Conservation (phyloP, 2,888 invertebrate species). For the Trichopoda pennipes region DNA sequence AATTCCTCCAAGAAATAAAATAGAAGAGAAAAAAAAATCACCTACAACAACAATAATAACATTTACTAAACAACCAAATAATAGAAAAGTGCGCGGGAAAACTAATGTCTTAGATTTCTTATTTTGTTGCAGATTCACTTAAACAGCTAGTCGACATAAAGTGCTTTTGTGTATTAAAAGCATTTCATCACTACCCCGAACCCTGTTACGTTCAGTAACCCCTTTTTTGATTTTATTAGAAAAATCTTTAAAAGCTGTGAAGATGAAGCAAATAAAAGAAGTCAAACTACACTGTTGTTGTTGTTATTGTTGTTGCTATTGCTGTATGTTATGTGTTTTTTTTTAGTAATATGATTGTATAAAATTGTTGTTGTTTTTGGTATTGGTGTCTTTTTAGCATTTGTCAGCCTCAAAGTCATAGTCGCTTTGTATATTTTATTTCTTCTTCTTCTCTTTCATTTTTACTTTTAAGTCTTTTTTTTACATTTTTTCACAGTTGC, state of each 20-base stretch:
- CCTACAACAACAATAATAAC: constrained; percentile 20
- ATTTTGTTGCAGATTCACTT: background rate
- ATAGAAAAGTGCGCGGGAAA: constrained; percentile 75
- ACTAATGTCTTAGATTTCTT: constrained; percentile 68
- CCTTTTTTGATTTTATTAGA: background rate
- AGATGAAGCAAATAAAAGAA: constrained; percentile 57
- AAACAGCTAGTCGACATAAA: background rate
- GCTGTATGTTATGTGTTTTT: constrained; percentile 11
- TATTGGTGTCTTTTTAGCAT: constrained; percentile 31
- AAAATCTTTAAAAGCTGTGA: constrained; percentile 26
- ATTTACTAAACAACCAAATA: constrained; percentile 51
- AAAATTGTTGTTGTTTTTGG: constrained; percentile 16
- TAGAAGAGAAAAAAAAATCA: constrained; percentile 53
- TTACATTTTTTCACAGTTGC: constrained; percentile 14
- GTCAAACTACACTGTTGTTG: constrained; percentile 45
- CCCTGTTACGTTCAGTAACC: background rate
- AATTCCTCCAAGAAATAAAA: constrained; percentile 71
- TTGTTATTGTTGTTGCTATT: background rate
- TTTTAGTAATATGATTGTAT: constrained; percentile 34
- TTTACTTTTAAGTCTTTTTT: background rate
- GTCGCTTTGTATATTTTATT: constrained; percentile 53
- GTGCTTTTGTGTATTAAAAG: background rate
- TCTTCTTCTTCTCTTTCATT: constrained; percentile 1
- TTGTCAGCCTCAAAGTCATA: constrained; percentile 66
- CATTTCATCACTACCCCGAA: background rate